A percentile compares a stretch with the other conserved stretches of the same genome.
These are phyloP conservation scores for Lithophane socia DNA, from an alignment of 2,888 invertebrate genomes.

Conservation along the genomic window DNA sequence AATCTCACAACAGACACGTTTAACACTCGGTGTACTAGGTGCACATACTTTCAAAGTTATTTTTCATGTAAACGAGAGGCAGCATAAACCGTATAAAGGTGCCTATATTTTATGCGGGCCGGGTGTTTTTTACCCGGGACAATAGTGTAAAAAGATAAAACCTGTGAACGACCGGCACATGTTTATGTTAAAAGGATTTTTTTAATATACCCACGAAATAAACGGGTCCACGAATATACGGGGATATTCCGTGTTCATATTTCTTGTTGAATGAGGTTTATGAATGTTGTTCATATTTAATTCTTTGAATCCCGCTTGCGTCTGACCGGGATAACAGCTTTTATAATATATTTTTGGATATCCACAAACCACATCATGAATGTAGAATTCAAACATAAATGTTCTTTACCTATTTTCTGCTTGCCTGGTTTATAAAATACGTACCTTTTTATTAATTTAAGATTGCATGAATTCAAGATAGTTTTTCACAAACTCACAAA, in stretches of 20 bases:
- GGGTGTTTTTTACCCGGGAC: slow-evolving; percentile 61
- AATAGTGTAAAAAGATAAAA: slow-evolving; percentile 70
- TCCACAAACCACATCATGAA: slow-evolving; percentile 35
- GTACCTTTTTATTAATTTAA: no score
- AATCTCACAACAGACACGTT: slow-evolving; percentile 47
- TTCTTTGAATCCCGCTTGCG: slow-evolving; percentile 41
- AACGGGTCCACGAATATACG: slow-evolving; percentile 31
- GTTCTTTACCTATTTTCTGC: neutral
- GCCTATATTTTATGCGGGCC: slow-evolving; percentile 61
- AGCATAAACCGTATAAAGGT: slow-evolving; percentile 55
- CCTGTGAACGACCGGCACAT: slow-evolving; percentile 52
- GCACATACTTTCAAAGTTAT: slow-evolving; percentile 68
- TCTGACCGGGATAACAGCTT: slow-evolving; percentile 44
- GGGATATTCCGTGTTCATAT: slow-evolving; percentile 44
- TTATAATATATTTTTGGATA: slow-evolving; percentile 24
- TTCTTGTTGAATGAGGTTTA: slow-evolving; percentile 55
- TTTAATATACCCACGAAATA: slow-evolving; percentile 57
- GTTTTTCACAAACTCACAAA: neutral
- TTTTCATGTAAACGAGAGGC: slow-evolving; percentile 69
- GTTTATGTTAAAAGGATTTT: slow-evolving; percentile 62
- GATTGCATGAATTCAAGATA: neutral
- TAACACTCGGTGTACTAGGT: slow-evolving; percentile 58
- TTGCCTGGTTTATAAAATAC: no score
- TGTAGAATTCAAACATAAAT: slow-evolving; percentile 39
- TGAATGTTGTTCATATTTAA: slow-evolving; percentile 60